These are phyloP conservation scores for Elysia chlorotica DNA, from an alignment of 1,140 invertebrate species.

Conservation along the genomic window DNA sequence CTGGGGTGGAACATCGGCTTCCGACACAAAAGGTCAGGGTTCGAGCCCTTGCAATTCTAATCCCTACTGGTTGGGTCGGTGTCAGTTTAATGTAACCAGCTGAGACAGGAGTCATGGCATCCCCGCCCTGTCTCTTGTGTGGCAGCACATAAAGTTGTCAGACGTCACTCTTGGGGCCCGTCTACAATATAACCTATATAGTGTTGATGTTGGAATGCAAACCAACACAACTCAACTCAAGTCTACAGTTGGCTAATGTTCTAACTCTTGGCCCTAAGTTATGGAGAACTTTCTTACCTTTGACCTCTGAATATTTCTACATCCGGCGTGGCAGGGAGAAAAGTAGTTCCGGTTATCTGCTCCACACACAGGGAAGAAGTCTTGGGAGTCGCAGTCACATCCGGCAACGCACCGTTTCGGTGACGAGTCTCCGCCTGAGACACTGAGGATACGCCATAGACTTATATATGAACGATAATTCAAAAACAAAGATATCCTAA, in stretches of 20 bases:
- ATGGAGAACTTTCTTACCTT: background rate
- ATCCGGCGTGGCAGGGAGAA: slow-evolving; percentile 52
- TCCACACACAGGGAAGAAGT: slow-evolving; percentile 46
- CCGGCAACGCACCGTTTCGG: background rate
- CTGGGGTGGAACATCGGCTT: too few species aligned
- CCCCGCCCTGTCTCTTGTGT: too few species aligned
- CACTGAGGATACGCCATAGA: too few species aligned
- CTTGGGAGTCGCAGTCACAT: slow-evolving; percentile 38
- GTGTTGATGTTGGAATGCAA: background rate
- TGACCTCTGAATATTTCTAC: slow-evolving; percentile 7
- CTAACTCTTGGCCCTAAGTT: background rate
- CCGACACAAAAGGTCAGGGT: too few species aligned
- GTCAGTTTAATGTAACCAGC: too few species aligned
- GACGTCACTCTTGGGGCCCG: too few species aligned
- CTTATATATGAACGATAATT: too few species aligned
- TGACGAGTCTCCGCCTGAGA: background rate
- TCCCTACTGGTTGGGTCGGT: too few species aligned
- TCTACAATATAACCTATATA: background rate
- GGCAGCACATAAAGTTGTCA: too few species aligned
- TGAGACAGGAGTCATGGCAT: too few species aligned
- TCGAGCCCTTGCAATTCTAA: too few species aligned
- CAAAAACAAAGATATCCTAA: too few species aligned
- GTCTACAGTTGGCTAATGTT: background rate
- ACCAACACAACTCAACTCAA: background rate
- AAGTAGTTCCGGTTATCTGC: slow-evolving; percentile 41